These are phyloP conservation scores for Noturus placidus DNA, from an alignment of 2,113 vertebrate genomes.

Conservation along the genomic window DNA sequence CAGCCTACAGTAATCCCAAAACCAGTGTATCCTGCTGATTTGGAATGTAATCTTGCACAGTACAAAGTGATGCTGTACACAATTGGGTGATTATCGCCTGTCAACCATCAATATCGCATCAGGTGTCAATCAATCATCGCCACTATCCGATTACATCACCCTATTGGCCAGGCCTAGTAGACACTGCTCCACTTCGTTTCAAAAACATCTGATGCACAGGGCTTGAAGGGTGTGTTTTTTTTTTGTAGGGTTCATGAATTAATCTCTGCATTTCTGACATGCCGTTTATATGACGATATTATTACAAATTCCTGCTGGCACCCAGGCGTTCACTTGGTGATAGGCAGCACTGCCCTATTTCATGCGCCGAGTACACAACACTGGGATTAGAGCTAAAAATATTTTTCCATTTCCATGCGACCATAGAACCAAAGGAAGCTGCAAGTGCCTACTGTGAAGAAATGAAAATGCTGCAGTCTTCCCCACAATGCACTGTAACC, in stretches of 20 bases:
- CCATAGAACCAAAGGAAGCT: slow-evolving; percentile 8
- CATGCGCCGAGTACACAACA: slow-evolving; percentile 17
- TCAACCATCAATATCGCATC: too few species aligned
- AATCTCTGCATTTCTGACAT: background rate
- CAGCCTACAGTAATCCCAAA: background rate
- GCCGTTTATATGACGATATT: background rate
- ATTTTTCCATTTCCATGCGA: slow-evolving; percentile 32
- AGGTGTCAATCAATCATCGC: background rate
- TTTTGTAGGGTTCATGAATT: background rate
- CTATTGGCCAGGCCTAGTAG: background rate
- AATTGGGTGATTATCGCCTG: too few species aligned
- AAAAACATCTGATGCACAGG: background rate
- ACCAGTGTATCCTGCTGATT: background rate
- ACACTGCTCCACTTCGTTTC: background rate
- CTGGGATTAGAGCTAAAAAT: slow-evolving; percentile 52
- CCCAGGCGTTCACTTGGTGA: background rate
- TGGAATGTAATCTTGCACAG: background rate
- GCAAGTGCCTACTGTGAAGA: slow-evolving; percentile 12
- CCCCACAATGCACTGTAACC: slow-evolving; percentile 16
- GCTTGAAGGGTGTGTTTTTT: background rate
- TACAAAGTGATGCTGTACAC: background rate
- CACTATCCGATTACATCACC: background rate
- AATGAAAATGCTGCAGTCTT: slow-evolving; percentile 36
- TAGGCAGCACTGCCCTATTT: background rate
- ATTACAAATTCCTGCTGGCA: background rate